Conservation (phyloP, 2,113 vertebrate species). For the Pristiophorus japonicus region DNA sequence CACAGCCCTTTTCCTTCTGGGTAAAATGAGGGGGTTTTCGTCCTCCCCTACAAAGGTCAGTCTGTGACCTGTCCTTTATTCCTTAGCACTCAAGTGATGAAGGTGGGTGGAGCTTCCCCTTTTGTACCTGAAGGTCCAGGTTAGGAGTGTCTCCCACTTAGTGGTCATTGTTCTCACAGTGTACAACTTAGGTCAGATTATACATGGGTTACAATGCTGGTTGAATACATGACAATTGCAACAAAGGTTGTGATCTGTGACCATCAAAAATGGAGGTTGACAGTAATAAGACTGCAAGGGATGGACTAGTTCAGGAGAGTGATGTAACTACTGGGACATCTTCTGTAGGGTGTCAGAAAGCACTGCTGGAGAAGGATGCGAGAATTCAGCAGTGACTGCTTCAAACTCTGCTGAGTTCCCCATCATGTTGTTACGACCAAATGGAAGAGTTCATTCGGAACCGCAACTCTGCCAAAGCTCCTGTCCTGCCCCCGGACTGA, state of each 20-base stretch:
- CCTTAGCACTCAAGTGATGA: too few relatives aligned
- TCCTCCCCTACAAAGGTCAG: too few relatives aligned
- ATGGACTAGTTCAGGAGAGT: not conserved
- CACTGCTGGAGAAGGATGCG: not conserved
- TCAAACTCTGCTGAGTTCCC: not conserved
- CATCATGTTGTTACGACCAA: not conserved
- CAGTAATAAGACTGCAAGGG: not conserved
- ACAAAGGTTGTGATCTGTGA: not conserved
- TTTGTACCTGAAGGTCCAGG: too few relatives aligned
- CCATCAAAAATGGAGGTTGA: not conserved
- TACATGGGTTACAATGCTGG: too few relatives aligned
- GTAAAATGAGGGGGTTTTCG: too few relatives aligned
- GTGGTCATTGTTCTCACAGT: too few relatives aligned
- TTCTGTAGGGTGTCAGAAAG: not conserved
- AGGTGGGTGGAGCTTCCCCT: too few relatives aligned
- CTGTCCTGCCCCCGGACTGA: not conserved
- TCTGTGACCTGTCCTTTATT: too few relatives aligned
- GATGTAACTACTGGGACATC: not conserved
- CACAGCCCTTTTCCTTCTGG: too few relatives aligned
- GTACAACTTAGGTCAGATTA: too few relatives aligned
- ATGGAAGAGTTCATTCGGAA: not conserved
- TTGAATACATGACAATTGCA: too few relatives aligned
- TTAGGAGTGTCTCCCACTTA: too few relatives aligned
- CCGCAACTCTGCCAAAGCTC: not conserved
- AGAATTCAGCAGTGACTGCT: not conserved